Percentiles rank a stretch among this genome's conserved stretches.
Conservation (phyloP, 2,113 vertebrate genomes). For the Pteronura brasiliensis region DNA sequence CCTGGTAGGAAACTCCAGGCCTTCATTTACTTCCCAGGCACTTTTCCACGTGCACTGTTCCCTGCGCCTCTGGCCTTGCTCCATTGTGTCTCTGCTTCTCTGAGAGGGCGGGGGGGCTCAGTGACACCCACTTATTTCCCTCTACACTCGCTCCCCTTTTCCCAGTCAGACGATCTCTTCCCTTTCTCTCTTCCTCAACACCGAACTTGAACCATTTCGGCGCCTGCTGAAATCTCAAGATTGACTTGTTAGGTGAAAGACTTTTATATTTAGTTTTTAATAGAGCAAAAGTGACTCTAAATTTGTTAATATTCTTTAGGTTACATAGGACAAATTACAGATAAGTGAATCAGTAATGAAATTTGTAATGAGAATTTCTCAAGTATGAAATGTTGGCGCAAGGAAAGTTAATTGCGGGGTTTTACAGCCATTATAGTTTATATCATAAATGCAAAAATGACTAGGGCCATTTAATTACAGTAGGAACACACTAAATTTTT, state of each 20-base stretch:
- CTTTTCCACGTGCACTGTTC: fast-evolving
- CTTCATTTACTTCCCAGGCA: fast-evolving
- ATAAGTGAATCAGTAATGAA: constrained; percentile 91
- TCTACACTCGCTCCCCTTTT: background rate
- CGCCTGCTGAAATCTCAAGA: constrained; percentile 58
- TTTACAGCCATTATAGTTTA: constrained; percentile 89
- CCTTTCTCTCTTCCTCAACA: background rate
- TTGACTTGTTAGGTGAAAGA: constrained; percentile 80
- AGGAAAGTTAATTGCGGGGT: constrained; percentile 86
- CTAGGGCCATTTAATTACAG: constrained; percentile 88
- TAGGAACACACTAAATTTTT: constrained; percentile 89
- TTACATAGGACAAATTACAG: constrained; percentile 88
- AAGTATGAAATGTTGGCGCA: constrained; percentile 88
- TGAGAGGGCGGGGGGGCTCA: background rate
- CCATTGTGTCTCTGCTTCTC: fast-evolving
- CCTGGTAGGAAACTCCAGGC: fast-evolving
- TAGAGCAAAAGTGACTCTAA: constrained; percentile 86
- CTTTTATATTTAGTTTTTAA: constrained; percentile 84
- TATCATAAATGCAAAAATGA: constrained; percentile 89
- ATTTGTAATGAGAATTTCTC: constrained; percentile 90
- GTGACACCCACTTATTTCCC: fast-evolving
- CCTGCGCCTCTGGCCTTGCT: background rate
- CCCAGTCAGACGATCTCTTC: background rate
- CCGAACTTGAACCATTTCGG: background rate
- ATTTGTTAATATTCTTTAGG: constrained; percentile 90